These are phyloP conservation scores for Callimorpha dominula DNA, from an alignment of 2,888 invertebrate genomes.

Conservation along the genomic window DNA sequence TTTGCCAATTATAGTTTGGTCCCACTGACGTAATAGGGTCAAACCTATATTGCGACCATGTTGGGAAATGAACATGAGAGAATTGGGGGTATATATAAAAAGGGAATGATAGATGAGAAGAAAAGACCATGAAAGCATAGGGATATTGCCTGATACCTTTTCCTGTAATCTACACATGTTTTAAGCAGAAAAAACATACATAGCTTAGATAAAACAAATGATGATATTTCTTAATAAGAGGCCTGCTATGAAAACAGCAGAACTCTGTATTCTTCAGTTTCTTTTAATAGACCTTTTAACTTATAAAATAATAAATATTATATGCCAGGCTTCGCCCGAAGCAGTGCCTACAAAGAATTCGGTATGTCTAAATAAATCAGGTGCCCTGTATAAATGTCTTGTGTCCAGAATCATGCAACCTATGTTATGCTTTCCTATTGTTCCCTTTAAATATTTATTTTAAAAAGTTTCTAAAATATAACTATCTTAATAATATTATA, in stretches of 20 bases:
- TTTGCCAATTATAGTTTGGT: background rate
- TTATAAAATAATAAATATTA: background rate
- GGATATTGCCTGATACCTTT: too few relatives aligned
- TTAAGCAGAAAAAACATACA: background rate
- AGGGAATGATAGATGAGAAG: background rate
- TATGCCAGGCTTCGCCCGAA: constrained; percentile 14
- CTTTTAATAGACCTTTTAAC: background rate
- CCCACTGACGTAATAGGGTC: too few relatives aligned
- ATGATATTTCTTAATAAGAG: background rate
- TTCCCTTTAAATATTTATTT: background rate
- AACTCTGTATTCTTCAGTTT: background rate
- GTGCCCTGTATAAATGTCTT: background rate
- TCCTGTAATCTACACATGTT: background rate
- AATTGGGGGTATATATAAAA: background rate
- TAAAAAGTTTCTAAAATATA: too few relatives aligned
- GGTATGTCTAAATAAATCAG: constrained; percentile 12
- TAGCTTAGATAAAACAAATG: background rate
- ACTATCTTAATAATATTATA: background rate
- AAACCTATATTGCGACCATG: background rate
- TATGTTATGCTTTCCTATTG: background rate
- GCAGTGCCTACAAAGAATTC: constrained; percentile 21
- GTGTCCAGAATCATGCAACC: background rate
- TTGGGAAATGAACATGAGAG: too few relatives aligned
- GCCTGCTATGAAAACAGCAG: background rate
- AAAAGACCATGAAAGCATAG: too few relatives aligned